A percentile compares a stretch with the other conserved stretches of the same genome.
phyloP scores from a whole-genome alignment of 2,797 vertebrate species.

The Acipenser transmontanus region DNA sequence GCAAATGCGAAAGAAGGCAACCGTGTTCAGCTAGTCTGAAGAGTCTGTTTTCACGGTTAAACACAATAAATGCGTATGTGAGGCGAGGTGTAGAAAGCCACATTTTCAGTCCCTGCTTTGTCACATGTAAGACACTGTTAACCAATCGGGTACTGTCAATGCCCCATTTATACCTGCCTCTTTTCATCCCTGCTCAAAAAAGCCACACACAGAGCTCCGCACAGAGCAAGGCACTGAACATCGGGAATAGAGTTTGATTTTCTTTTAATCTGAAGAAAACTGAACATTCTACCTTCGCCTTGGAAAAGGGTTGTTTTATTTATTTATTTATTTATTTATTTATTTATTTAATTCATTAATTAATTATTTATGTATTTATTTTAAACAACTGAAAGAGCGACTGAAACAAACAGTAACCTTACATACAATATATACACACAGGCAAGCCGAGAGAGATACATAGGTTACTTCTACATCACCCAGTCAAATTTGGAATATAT shows the following conservation, averaged over 20 bases:
- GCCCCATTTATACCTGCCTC: constrained; percentile 48
- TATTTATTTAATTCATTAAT: too few relatives aligned
- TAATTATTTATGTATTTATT: too few relatives aligned
- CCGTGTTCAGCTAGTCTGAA: too few relatives aligned
- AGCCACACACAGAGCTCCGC: constrained; percentile 44
- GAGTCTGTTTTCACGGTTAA: too few relatives aligned
- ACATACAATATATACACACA: not conserved
- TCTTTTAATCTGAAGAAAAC: too few relatives aligned
- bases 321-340: too few relatives aligned
- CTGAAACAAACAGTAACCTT: not conserved
- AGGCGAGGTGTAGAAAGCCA: constrained; percentile 58
- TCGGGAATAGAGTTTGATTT: constrained; percentile 21
- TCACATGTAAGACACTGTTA: constrained; percentile 48
- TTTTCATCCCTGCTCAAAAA: constrained; percentile 26
- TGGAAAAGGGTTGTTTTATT: too few relatives aligned
- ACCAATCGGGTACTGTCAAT: constrained; percentile 48
- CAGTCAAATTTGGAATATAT: too few relatives aligned
- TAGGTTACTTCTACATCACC: too few relatives aligned
- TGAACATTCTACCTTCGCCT: too few relatives aligned
- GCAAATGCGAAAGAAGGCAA: too few relatives aligned
- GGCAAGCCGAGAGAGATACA: not conserved
- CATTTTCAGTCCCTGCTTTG: constrained; percentile 58
- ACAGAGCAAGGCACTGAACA: constrained; percentile 41
- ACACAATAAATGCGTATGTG: constrained; percentile 35
- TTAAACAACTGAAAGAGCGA: too few relatives aligned